phyloP scores from a whole-genome alignment of 2,113 vertebrate species.

The Pogona vitticeps region DNA sequence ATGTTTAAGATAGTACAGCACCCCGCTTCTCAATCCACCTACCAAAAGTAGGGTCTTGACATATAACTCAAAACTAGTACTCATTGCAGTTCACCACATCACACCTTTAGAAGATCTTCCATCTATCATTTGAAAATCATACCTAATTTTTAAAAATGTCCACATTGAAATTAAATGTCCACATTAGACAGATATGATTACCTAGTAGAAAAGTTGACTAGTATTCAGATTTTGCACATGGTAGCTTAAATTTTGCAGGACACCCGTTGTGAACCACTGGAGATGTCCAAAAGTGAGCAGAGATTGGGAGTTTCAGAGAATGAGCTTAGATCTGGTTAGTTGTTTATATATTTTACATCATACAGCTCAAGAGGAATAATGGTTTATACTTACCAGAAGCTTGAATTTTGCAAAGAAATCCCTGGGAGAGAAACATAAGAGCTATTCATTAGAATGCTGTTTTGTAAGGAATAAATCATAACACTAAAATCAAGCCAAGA shows the following conservation, averaged over 20 bases:
- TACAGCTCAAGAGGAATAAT: conserved; percentile 26
- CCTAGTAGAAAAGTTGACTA: too few relatives aligned
- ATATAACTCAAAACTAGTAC: too few relatives aligned
- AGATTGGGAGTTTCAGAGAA: not conserved
- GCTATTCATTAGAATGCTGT: conserved; percentile 27
- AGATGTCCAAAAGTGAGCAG: not conserved
- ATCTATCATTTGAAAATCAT: not conserved
- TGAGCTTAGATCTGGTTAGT: not conserved
- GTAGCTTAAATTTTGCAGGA: not conserved
- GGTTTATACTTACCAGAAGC: conserved; percentile 67
- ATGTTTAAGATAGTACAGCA: too few relatives aligned
- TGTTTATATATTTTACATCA: not conserved
- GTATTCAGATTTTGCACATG: not conserved
- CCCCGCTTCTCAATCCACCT: too few relatives aligned
- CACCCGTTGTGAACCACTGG: not conserved
- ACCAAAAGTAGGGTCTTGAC: too few relatives aligned
- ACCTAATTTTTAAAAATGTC: not conserved
- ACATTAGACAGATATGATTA: too few relatives aligned
- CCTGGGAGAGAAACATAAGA: conserved; percentile 55
- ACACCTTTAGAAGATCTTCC: too few relatives aligned
- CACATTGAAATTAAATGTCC: not conserved
- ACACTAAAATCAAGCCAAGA: too few relatives aligned
- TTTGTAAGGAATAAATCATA: too few relatives aligned
- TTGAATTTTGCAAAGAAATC: conserved; percentile 70
- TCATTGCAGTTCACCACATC: too few relatives aligned